Base-by-base conservation (phyloP, 2,888 invertebrate genomes). In the Artemia sinica region DNA sequence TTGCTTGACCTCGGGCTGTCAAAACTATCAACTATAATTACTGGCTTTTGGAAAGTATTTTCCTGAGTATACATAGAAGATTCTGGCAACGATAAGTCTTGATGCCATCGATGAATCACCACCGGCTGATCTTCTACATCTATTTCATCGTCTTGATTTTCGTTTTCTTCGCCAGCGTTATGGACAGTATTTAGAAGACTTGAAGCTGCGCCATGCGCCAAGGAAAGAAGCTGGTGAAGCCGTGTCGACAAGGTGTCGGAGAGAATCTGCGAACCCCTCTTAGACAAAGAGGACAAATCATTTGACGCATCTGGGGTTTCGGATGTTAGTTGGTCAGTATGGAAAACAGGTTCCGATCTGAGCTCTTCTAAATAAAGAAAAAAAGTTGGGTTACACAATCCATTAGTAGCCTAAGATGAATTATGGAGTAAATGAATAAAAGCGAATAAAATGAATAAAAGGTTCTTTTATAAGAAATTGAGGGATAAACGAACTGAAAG, bases 211-310 rank as follows among this genome's bases (percentile, higher is more conserved):
- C 63, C 63, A 28, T 58, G 63, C 14, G 63, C 63, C 63, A 58
- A 18, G 28, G 63, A 58, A n/a, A 58, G 28, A 9, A 58, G 63
- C 28, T 58, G 63, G 14, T 58, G 63, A 18, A 58, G 63, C n/a
- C 63, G 63, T 18, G 63, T 58, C 8, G 63, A 58, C n/a, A 58
- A 28, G 14, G 63, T 58, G 11, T 58, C 63, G 9, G 63, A 58
- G 63, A 58, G 63, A 58, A 58, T 58, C 63, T 58, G 63, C 63
- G 63, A 58, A 58, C 63, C 63, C 63, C 63, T 58, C 63, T 58
- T 58, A 58, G 14, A n/a, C n/a, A 58, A 28, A 18, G 63, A 58
- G 28, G 63, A 58, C 14, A 18, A 10, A 18, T 58, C 63, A 58
- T 28, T 58, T 10, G 28, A 18, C 11, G 14, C 28, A 58, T 58